Conservation (phyloP, 2,797 vertebrate genomes). For the Benthosema pterotum region DNA sequence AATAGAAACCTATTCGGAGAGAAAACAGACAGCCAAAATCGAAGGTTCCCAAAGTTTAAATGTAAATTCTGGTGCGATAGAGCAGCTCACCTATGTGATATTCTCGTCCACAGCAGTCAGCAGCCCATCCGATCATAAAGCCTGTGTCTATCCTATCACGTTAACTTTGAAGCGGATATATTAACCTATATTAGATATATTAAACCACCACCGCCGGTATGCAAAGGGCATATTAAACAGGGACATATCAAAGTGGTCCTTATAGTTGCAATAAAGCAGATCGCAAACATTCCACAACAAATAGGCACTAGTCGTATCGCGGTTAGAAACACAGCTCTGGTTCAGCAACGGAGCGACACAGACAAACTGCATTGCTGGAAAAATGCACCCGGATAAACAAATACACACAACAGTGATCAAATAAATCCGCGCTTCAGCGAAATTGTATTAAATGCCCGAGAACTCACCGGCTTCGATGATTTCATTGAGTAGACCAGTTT, state of each 20-base stretch:
- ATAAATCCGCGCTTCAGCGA: constrained; percentile 17
- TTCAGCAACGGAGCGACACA: constrained; percentile 59
- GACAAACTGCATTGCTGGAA: constrained; percentile 48
- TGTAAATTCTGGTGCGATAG: constrained; percentile 1
- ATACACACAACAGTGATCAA: neutral
- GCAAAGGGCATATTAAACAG: neutral
- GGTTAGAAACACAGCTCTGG: constrained; percentile 62
- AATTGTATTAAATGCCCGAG: neutral
- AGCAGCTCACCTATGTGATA: constrained; percentile 16
- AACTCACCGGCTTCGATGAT: constrained; percentile 83
- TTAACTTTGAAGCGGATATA: constrained; percentile 66
- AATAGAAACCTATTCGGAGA: too few relatives aligned
- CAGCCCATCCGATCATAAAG: constrained; percentile 38
- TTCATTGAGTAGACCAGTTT: constrained; percentile 80
- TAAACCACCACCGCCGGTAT: constrained; percentile 5
- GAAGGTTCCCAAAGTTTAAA: constrained; percentile 22
- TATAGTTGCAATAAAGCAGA: neutral
- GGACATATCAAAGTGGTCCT: rapidly evolving
- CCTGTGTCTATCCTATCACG: constrained; percentile 34
- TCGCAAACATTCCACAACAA: constrained; percentile 47
- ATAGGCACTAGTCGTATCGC: constrained; percentile 50
- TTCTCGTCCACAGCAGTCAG: constrained; percentile 25
- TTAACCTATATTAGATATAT: neutral
- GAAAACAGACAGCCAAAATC: too few relatives aligned
- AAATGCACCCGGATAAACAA: constrained; percentile 37